phyloP scores from a whole-genome alignment of 23 tunicate genomes.

The Halocynthia roretzi region DNA sequence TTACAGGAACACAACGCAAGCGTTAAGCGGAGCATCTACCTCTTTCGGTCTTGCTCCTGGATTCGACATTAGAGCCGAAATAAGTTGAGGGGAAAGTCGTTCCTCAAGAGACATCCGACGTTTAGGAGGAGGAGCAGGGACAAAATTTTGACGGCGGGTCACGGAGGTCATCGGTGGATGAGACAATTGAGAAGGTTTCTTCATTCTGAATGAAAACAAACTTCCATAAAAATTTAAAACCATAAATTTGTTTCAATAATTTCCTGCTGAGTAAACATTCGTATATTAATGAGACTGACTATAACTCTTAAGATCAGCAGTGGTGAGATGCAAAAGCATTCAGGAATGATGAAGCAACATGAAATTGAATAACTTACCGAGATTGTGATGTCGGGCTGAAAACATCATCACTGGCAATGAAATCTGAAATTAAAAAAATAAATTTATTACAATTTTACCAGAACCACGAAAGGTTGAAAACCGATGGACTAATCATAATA shows the following conservation, averaged over 20 bases:
- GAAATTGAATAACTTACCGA: conserved; percentile 4
- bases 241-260: neutral
- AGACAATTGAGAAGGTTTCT: conserved; percentile 31
- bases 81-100: conserved; percentile 54
- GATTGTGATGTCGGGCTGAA: conserved; percentile 26
- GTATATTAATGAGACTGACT: too few species aligned
- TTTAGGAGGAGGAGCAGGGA: conserved; percentile 21
- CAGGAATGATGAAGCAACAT: too few species aligned
- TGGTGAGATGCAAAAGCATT: too few species aligned
- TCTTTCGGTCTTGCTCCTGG: conserved; percentile 85
- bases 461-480: too few species aligned
- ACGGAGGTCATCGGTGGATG: conserved; percentile 70
- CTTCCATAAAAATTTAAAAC: too few species aligned
- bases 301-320: too few species aligned
- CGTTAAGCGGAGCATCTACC: conserved; percentile 14
- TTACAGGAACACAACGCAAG: too few species aligned
- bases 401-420: conserved; percentile 1
- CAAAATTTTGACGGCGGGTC: conserved; percentile 71
- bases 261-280: neutral
- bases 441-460: too few species aligned
- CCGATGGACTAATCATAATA: too few species aligned
- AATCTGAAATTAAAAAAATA: too few species aligned
- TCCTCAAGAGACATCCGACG: conserved; percentile 40
- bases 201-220: conserved; percentile 10
- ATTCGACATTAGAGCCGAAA: conserved; percentile 60